A percentile compares a stretch with the other conserved stretches of the same genome.
Evolutionary conservation across 30 jellyfish, hydroid and myxozoan species (phyloP).

Genomic region (Clytia hemisphaerica): DNA sequence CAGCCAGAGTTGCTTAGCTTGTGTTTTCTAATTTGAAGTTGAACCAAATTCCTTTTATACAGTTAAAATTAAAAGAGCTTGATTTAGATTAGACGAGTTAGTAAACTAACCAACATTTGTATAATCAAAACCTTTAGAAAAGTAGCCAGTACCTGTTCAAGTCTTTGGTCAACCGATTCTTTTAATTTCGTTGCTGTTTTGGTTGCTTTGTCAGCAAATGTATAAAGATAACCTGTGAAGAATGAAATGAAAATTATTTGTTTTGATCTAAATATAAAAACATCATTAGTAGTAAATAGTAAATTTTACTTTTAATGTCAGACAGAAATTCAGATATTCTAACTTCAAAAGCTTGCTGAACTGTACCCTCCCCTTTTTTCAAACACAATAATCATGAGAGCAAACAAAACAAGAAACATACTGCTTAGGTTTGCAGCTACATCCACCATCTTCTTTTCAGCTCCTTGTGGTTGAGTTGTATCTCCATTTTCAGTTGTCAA

Average conservation of each 20-base stretch:
- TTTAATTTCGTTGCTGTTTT: conserved; percentile 70
- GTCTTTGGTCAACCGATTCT: conserved; percentile 70
- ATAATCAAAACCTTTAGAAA: no score
- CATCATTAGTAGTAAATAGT: no score
- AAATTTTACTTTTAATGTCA: no score
- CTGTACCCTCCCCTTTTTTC: conserved; percentile 23
- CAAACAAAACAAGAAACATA: not conserved
- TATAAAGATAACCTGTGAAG: conserved; percentile 45
- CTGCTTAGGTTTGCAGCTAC: conserved; percentile 21
- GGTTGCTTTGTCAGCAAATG: conserved; percentile 76
- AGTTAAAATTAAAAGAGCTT: no score
- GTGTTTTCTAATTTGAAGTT: no score
- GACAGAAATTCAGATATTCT: not conserved
- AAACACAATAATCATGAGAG: not conserved
- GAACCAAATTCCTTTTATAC: no score
- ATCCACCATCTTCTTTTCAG: not conserved
- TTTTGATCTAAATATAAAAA: no score
- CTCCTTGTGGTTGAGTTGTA: not conserved
- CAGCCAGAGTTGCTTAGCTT: not conserved
- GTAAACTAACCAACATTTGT: no score
- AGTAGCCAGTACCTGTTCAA: conserved; percentile 44
- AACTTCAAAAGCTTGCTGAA: conserved; percentile 21
- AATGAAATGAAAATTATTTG: not conserved
- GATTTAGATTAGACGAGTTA: no score
- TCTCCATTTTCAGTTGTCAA: not conserved